Percentiles rank a stretch among this genome's conserved stretches.
Conservation (phyloP, 2,797 vertebrate genomes). For the Acomys russatus region DNA sequence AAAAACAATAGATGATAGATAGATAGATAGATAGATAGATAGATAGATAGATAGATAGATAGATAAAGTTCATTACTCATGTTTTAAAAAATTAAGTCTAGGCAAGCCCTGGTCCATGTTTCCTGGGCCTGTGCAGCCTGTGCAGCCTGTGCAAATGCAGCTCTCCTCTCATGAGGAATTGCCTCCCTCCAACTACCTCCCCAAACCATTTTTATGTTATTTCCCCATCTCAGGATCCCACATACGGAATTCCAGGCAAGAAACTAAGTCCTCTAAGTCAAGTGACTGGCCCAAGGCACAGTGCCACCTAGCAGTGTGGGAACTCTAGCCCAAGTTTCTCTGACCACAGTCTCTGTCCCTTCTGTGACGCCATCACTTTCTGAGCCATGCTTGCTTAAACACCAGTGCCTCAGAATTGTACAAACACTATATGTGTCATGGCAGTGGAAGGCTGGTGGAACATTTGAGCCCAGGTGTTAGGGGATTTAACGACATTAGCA, state of each 20-base stretch:
- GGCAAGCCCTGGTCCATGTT: not conserved
- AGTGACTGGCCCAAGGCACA: not conserved
- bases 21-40: too few relatives aligned
- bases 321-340: not conserved
- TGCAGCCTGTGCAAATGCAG: fast-evolving
- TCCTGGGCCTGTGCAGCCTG: not conserved
- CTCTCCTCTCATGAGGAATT: fast-evolving
- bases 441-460: not conserved
- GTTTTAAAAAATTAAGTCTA: not conserved
- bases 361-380: not conserved
- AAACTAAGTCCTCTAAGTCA: not conserved
- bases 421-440: too few relatives aligned
- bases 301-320: too few relatives aligned
- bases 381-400: too few relatives aligned
- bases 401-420: not conserved
- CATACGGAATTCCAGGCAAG: not conserved
- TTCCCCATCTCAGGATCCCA: not conserved
- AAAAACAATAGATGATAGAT: not conserved
- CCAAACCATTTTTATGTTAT: fast-evolving
- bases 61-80: not conserved
- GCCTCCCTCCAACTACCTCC: not conserved
- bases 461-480: fast-evolving
- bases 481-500: not conserved
- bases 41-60: not conserved
- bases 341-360: not conserved